Evolutionary conservation across 1,140 invertebrate genomes (phyloP).

Genomic region (Caenorhabditis brenneri): DNA sequence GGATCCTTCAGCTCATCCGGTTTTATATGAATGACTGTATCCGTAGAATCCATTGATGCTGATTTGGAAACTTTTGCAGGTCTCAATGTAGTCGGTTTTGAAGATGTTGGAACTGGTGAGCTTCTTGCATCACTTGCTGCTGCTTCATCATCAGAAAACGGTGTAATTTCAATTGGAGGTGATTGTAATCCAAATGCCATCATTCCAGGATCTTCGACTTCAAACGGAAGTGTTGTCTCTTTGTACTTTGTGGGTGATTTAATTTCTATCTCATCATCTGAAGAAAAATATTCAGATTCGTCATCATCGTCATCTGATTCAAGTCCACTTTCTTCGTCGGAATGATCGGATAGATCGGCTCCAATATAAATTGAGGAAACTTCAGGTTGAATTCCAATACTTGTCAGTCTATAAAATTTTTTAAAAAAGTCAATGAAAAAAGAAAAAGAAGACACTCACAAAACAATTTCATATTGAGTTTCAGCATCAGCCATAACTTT

Average conservation of each 20-base stretch:
- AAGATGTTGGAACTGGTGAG: not conserved
- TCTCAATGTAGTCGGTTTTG: not conserved
- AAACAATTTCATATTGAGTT: slow-evolving; percentile 33
- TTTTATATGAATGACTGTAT: slow-evolving; percentile 44
- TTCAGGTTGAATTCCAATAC: slow-evolving; percentile 62
- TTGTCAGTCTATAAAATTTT: slow-evolving; percentile 2
- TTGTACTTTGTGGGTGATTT: not conserved
- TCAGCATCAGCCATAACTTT: slow-evolving; percentile 10
- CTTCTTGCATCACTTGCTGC: not conserved
- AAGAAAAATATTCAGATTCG: not conserved
- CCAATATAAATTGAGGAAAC: slow-evolving; percentile 52
- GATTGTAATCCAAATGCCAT: slow-evolving; percentile 14
- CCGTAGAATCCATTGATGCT: slow-evolving; percentile 38
- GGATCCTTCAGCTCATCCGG: not conserved
- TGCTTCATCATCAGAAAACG: slow-evolving; percentile 4
- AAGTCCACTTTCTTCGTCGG: not conserved
- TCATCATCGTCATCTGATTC: not conserved
- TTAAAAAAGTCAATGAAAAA: not conserved
- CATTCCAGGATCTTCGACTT: slow-evolving; percentile 35
- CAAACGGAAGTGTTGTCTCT: slow-evolving; percentile 13
- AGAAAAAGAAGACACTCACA: not conserved
- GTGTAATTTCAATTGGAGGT: slow-evolving; percentile 20
- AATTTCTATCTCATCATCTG: not conserved
- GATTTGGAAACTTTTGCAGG: slow-evolving; percentile 31
- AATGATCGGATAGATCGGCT: slow-evolving; percentile 12